phyloP scores from a whole-genome alignment of 2,113 vertebrate species.

The Paracanthobrama guichenoti region DNA sequence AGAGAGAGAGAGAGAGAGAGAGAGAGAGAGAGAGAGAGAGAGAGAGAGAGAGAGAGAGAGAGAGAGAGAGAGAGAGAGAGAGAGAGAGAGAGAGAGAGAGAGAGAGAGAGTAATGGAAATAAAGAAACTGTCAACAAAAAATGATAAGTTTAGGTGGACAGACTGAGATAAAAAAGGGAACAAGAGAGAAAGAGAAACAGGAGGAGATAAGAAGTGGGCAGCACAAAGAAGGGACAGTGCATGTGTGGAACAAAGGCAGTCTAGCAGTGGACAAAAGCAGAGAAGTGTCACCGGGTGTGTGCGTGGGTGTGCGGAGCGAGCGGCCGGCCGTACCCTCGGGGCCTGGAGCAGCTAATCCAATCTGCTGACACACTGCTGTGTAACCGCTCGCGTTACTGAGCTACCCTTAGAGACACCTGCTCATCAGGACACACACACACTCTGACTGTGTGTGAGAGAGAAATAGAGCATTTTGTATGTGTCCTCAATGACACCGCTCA shows the following conservation, averaged over 20 bases:
- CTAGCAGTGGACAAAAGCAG: slow-evolving; percentile 13
- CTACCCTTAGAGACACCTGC: slow-evolving; percentile 42
- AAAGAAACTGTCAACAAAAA: slow-evolving; percentile 6
- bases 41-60: neutral
- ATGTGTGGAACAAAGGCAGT: slow-evolving; percentile 26
- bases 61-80: neutral
- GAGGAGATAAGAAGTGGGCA: slow-evolving; percentile 11
- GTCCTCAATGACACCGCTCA: neutral
- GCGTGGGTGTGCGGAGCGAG: slow-evolving; percentile 17
- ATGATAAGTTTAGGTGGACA: slow-evolving; percentile 19
- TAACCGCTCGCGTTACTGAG: slow-evolving; percentile 28
- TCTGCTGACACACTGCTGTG: slow-evolving; percentile 48
- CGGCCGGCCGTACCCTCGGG: neutral
- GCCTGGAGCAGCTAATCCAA: slow-evolving; percentile 47
- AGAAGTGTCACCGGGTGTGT: slow-evolving; percentile 21
- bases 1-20: slow-evolving; percentile 16
- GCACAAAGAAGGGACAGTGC: neutral
- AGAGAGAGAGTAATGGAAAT: neutral
- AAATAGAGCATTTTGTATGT: neutral
- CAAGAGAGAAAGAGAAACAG: slow-evolving; percentile 11
- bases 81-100: neutral
- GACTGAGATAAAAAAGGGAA: neutral
- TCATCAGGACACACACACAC: slow-evolving; percentile 47
- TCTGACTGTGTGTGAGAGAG: neutral
- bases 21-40: neutral